Base-by-base conservation (phyloP, 1,140 invertebrate genomes). In the Phenacoccus solenopsis region DNA sequence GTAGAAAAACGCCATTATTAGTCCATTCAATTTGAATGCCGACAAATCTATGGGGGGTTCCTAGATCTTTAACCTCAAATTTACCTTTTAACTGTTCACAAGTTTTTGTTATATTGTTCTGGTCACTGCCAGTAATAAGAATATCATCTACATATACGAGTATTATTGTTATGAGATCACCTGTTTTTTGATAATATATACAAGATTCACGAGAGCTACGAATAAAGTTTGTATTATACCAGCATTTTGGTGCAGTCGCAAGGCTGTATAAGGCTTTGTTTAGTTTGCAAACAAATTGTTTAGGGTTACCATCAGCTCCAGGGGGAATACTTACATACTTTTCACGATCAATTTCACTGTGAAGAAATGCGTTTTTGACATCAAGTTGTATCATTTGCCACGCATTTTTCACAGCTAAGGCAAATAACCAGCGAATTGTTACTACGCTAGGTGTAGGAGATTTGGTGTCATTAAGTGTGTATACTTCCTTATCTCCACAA, bases 121-220 rank as follows among this genome's bases (percentile, higher is more conserved):
- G 25, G 25, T 71, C 59, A 22, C 49, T 72, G 0, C 73, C 74
- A 0, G 72, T 69, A 27, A 79, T 56, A 27, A 80, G 27, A 13
- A 74, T 74, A 74, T 80, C 78, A 73, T 81, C 79, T 0, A 80
- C 77, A 74, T 79, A 77, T 0, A 77, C 56, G 10, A 72, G 67
- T 10, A 78, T 10, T 20, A 76, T 28, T 0, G 75, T 21, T n/a
- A 24, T 12, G 16, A 1, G 13, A 49, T 28, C 30, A 10, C 16
- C 59, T 5, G 21, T 25, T 25, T 70, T 67, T n/a, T 69, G 67
- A 21, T 56, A 68, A 67, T 71, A 76, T 10, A 77, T 27, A 64
- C 73, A 75, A 12, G 70, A 70, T 59, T 78, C 77, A 12, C 68
- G 70, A 59, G 64, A 28, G 1, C 35, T 35, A 27, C 38, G 69